Evolutionary conservation across 2,797 vertebrate species (phyloP).

Genomic region (Carapus acus): DNA sequence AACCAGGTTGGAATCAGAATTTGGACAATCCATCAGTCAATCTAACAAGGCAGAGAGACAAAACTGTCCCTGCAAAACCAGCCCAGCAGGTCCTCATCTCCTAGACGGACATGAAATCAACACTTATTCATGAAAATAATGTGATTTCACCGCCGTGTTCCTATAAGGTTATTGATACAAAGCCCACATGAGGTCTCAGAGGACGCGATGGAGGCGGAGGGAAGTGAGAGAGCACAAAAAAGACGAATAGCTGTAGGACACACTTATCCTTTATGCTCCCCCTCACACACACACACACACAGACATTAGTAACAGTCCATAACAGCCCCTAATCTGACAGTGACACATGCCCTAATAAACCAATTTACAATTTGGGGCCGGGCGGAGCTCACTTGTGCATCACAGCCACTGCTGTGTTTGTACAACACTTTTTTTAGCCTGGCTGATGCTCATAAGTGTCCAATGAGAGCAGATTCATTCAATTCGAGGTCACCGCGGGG

Average conservation of each 20-base stretch:
- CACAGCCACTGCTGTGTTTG: not conserved
- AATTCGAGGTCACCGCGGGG: slow-evolving; percentile 41
- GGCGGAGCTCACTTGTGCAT: not conserved
- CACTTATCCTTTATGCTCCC: slow-evolving; percentile 3
- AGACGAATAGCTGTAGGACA: slow-evolving; percentile 1
- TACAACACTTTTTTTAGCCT: not conserved
- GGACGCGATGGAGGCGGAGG: not conserved
- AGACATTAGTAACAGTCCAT: not conserved
- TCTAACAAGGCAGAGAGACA: too few relatives aligned
- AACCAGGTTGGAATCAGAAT: too few relatives aligned
- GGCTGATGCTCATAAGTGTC: slow-evolving; percentile 14
- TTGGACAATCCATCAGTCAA: too few relatives aligned
- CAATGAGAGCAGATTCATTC: slow-evolving; percentile 39
- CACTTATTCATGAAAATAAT: too few relatives aligned
- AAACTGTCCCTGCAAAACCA: too few relatives aligned
- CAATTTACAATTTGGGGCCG: slow-evolving; percentile 2
- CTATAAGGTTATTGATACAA: not conserved
- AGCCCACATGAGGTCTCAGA: not conserved
- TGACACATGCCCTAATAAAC: slow-evolving; percentile 18
- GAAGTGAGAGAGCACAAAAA: not conserved
- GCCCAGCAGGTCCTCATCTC: too few relatives aligned
- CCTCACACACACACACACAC: too few relatives aligned
- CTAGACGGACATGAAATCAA: too few relatives aligned
- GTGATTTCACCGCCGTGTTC: too few relatives aligned
- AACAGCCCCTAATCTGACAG: not conserved